phyloP scores from a whole-genome alignment of 1,140 invertebrate genomes.

The Calycopis cecrops region DNA sequence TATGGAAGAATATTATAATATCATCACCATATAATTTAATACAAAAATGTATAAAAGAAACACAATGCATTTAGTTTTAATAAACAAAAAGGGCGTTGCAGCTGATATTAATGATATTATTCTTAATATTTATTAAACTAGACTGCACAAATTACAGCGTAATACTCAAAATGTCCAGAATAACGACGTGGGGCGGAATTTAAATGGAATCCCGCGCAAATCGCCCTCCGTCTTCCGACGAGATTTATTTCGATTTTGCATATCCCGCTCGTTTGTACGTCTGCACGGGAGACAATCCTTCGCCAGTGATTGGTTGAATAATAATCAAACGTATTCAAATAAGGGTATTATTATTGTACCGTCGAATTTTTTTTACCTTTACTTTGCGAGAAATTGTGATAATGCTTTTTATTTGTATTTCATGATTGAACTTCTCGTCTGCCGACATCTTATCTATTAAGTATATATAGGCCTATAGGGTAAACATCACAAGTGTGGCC shows the following conservation, averaged over 20 bases:
- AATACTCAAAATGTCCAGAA: constrained; percentile 28
- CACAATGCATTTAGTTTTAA: too few relatives aligned
- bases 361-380: background rate
- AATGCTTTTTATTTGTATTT: too few relatives aligned
- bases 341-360: constrained; percentile 19
- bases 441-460: too few relatives aligned
- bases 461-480: too few relatives aligned
- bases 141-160: too few relatives aligned
- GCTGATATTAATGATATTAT: too few relatives aligned
- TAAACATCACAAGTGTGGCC: too few relatives aligned
- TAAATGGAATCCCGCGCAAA: constrained; percentile 41
- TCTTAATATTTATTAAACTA: too few relatives aligned
- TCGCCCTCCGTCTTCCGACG: constrained; percentile 38
- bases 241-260: constrained; percentile 63
- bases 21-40: too few relatives aligned
- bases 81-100: too few relatives aligned
- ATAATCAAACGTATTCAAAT: constrained; percentile 29
- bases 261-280: constrained; percentile 42
- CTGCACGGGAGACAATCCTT: constrained; percentile 15
- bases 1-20: too few relatives aligned
- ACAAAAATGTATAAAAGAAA: background rate
- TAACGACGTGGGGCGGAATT: constrained; percentile 44
- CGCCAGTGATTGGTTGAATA: constrained; percentile 22
- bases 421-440: too few relatives aligned
- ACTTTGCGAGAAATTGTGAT: background rate